Evolutionary conservation across 2,797 vertebrate genomes (phyloP).

Genomic region (Spatula versicolor): DNA sequence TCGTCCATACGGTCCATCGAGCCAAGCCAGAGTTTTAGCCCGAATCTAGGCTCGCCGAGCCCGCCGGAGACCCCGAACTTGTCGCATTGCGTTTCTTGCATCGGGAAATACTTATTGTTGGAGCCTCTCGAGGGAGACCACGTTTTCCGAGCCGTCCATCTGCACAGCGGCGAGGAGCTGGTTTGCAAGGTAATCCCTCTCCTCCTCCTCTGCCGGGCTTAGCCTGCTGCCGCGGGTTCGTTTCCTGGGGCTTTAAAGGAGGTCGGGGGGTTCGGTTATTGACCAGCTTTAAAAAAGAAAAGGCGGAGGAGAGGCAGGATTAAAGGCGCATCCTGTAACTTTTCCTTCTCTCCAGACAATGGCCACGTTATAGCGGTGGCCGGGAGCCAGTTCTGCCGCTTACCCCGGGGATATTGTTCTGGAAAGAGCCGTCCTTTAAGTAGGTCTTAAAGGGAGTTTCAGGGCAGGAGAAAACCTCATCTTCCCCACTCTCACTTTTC

Average conservation of each 20-base stretch:
- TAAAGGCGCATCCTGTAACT: constrained; percentile 52
- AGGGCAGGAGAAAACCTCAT: not conserved
- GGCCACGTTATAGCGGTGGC: constrained; percentile 66
- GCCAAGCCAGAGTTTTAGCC: constrained; percentile 95
- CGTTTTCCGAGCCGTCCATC: constrained; percentile 96
- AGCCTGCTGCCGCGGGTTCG: not conserved
- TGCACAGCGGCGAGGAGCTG: constrained; percentile 98
- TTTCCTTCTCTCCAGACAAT: constrained; percentile 70
- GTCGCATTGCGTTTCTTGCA: constrained; percentile 98
- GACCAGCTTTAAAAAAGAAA: constrained; percentile 14
- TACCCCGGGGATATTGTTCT: not conserved
- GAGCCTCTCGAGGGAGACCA: constrained; percentile 98
- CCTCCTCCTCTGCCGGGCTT: not conserved
- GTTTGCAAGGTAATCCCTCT: constrained; percentile 91
- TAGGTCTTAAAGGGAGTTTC: constrained; percentile 36
- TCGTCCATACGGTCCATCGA: constrained; percentile 94
- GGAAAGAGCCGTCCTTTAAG: constrained; percentile 17
- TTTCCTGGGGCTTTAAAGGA: not conserved
- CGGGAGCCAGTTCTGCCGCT: constrained; percentile 36
- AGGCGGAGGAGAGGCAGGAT: not conserved
- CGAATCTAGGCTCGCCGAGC: constrained; percentile 97
- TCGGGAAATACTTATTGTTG: constrained; percentile 98
- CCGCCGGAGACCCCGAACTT: constrained; percentile 98
- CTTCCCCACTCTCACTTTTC: constrained; percentile 41
- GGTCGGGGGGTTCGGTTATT: not conserved